Conservation (phyloP, 2,797 vertebrate genomes). For the Phataginus tetradactyla region DNA sequence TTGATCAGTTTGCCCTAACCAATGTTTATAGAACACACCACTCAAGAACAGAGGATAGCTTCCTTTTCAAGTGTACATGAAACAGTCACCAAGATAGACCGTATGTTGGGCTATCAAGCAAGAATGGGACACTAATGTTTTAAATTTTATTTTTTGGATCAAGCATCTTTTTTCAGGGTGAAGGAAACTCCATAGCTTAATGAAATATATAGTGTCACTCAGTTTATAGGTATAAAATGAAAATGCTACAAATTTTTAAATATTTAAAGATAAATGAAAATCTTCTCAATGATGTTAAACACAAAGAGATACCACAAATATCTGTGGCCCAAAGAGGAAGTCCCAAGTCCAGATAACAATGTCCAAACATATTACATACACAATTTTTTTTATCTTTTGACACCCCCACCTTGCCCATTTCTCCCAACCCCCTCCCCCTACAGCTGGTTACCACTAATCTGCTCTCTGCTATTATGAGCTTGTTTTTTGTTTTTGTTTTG, state of each 20-base stretch:
- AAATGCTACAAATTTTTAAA: neutral
- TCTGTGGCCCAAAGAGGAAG: neutral
- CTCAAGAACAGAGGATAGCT: neutral
- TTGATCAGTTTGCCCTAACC: neutral
- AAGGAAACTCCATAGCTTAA: neutral
- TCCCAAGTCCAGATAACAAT: neutral
- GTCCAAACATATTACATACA: neutral
- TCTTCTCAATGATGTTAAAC: neutral
- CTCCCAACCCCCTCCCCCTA: neutral
- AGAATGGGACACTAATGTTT: neutral
- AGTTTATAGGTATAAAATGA: neutral
- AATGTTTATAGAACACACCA: neutral
- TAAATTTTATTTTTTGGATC: neutral
- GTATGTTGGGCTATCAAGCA: neutral
- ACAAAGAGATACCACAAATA: neutral
- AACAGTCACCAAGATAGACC: neutral
- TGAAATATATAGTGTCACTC: neutral
- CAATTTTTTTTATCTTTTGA: neutral
- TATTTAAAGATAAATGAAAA: neutral
- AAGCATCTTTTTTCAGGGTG: neutral
- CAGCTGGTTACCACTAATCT: neutral
- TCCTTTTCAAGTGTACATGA: neutral
- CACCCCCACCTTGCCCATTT: neutral
- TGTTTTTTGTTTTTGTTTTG: neutral
- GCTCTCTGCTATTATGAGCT: neutral